A percentile compares a stretch with the other conserved stretches of the same genome.
Evolutionary conservation across 2,888 invertebrate species (phyloP).

Genomic region (Amitus sp.): DNA sequence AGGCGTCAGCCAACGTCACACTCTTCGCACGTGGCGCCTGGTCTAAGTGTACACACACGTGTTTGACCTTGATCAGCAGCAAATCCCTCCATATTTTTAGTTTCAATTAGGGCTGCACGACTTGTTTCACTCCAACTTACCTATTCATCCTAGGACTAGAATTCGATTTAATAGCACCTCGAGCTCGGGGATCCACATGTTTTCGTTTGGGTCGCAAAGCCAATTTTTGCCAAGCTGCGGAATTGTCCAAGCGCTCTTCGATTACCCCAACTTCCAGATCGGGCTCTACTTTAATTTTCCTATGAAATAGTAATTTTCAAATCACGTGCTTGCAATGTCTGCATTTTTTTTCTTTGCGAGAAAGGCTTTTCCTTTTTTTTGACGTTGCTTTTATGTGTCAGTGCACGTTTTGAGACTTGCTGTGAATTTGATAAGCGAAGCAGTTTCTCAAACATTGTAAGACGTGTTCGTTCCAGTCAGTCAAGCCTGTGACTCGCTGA

Average conservation of each 20-base stretch:
- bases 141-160: slow-evolving; percentile 50
- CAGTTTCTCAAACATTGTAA: too few species aligned
- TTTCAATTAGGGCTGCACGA: too few species aligned
- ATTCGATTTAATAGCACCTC: slow-evolving; percentile 44
- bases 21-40: slow-evolving; percentile 40
- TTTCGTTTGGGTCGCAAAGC: slow-evolving; percentile 78
- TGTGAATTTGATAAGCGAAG: too few species aligned
- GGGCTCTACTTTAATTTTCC: slow-evolving; percentile 67
- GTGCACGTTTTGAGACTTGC: neutral
- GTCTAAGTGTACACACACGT: slow-evolving; percentile 32
- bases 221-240: slow-evolving; percentile 80
- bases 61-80: slow-evolving; percentile 26
- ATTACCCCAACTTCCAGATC: slow-evolving; percentile 71
- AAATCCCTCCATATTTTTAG: neutral
- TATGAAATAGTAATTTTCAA: slow-evolving; percentile 43
- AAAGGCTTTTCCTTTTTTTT: neutral
- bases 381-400: neutral
- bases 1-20: slow-evolving; percentile 31
- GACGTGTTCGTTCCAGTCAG: slow-evolving; percentile 16
- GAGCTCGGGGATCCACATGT: slow-evolving; percentile 69
- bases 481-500: slow-evolving; percentile 21
- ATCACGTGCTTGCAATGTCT: neutral
- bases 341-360: neutral
- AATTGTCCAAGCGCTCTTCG: slow-evolving; percentile 73
- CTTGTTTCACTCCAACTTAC: slow-evolving; percentile 42